A percentile compares a stretch with the other conserved stretches of the same genome.
Conservation (phyloP, 2,113 vertebrate genomes). For the Neolamprologus hecqui region DNA sequence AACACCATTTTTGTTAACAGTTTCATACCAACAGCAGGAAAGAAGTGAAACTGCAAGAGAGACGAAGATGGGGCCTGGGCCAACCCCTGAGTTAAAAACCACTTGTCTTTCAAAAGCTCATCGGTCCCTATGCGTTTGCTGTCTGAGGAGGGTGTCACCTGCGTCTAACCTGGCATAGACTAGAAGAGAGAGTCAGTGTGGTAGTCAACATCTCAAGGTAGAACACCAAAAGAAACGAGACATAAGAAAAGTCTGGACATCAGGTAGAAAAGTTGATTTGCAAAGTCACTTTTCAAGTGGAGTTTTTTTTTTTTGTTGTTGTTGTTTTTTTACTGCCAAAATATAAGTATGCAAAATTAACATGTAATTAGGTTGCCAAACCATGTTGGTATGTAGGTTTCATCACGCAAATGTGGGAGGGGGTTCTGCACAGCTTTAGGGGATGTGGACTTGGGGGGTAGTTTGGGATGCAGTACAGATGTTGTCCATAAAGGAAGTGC, state of each 20-base stretch:
- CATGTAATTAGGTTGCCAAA: constrained; percentile 65
- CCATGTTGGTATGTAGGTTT: constrained; percentile 37
- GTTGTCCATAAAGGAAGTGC: constrained; percentile 74
- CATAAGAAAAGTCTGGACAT: constrained; percentile 67
- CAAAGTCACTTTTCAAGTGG: constrained; percentile 74
- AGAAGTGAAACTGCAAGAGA: constrained; percentile 59
- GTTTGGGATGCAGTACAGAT: constrained; percentile 52
- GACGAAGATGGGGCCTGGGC: constrained; percentile 55
- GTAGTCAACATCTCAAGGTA: constrained; percentile 37
- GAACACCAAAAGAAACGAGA: constrained; percentile 47
- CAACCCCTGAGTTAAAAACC: constrained; percentile 75
- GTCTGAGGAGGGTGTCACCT: constrained; percentile 41
- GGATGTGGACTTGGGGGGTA: background rate
- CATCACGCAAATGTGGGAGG: background rate
- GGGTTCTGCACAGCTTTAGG: constrained; percentile 52
- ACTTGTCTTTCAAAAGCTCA: constrained; percentile 28
- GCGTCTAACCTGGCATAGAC: constrained; percentile 56
- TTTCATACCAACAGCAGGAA: constrained; percentile 75
- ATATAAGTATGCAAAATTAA: constrained; percentile 63
- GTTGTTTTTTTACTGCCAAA: constrained; percentile 65
- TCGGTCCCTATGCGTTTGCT: constrained; percentile 18
- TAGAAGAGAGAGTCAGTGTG: constrained; percentile 28
- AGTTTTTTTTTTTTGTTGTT: constrained; percentile 21
- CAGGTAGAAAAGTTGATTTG: constrained; percentile 80
- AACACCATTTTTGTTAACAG: constrained; percentile 74